Evolutionary conservation across 2,113 vertebrate species (phyloP).

Genomic region (Rhinolophus sinicus): DNA sequence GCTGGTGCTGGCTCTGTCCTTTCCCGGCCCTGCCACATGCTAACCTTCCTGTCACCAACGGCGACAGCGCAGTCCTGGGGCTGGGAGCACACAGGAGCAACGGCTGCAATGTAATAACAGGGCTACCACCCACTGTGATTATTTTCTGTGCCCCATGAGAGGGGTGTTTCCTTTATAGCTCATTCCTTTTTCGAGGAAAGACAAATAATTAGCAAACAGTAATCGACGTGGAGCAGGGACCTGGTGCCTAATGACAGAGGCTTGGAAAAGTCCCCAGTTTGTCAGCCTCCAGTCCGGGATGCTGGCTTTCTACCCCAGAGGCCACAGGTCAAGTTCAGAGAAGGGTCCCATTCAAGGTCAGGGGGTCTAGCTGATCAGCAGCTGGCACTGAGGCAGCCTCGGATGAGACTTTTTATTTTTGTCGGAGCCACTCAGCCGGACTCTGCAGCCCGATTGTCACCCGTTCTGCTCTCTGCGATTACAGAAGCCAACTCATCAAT

Average conservation of each 20-base stretch:
- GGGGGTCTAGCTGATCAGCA: neutral
- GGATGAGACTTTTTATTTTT: neutral
- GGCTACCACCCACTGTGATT: neutral
- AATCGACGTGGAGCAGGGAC: neutral
- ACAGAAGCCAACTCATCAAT: neutral
- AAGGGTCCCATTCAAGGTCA: neutral
- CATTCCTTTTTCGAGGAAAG: neutral
- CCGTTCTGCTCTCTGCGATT: neutral
- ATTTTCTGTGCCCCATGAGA: neutral
- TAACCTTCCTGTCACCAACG: neutral
- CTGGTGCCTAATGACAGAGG: neutral
- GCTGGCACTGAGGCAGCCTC: neutral
- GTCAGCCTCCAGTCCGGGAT: neutral
- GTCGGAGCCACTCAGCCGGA: neutral
- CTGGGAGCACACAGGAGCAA: neutral
- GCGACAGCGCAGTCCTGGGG: no score
- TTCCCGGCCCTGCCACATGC: neutral
- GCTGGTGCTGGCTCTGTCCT: neutral
- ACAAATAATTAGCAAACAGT: neutral
- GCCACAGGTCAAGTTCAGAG: neutral
- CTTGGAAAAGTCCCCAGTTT: neutral
- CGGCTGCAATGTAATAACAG: accelerated
- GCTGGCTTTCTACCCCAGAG: neutral
- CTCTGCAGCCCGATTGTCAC: neutral
- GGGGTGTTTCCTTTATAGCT: neutral